A percentile compares a stretch with the other conserved stretches of the same genome.
Conservation (phyloP, 2,113 vertebrate genomes). For the Coturnix japonica region DNA sequence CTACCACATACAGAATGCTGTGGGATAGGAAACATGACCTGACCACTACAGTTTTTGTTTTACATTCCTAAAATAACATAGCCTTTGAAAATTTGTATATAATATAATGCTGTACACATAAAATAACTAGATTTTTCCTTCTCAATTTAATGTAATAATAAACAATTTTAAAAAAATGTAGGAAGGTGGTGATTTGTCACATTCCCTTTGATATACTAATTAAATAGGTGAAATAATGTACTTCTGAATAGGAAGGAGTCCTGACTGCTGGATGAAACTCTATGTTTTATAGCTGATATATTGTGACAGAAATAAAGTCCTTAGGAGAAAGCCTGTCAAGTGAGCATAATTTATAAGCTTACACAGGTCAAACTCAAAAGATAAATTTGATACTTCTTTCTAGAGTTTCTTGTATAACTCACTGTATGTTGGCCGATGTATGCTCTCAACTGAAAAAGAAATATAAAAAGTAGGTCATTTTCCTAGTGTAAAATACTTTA, state of each 20-base stretch:
- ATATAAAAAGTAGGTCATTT: background rate
- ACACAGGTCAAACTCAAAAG: background rate
- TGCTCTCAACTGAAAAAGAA: constrained; percentile 15
- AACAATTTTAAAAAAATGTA: background rate
- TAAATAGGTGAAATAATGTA: background rate
- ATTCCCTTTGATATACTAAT: background rate
- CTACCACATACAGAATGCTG: background rate
- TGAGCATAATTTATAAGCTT: background rate
- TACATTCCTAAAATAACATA: background rate
- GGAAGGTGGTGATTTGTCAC: background rate
- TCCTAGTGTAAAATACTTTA: constrained; percentile 11
- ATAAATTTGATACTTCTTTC: constrained; percentile 27
- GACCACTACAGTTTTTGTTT: background rate
- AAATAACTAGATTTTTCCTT: background rate
- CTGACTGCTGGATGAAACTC: background rate
- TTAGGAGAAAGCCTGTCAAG: constrained; percentile 12
- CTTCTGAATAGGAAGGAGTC: constrained; percentile 1
- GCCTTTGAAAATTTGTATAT: background rate
- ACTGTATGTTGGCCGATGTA: background rate
- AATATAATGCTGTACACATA: background rate
- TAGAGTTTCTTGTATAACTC: constrained; percentile 20
- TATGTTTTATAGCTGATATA: constrained; percentile 2
- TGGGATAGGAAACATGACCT: background rate
- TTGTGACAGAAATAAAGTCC: background rate
- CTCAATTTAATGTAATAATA: background rate